These are phyloP conservation scores for Drosophila repleta DNA, from an alignment of 1,140 invertebrate genomes.

Conservation along the genomic window DNA sequence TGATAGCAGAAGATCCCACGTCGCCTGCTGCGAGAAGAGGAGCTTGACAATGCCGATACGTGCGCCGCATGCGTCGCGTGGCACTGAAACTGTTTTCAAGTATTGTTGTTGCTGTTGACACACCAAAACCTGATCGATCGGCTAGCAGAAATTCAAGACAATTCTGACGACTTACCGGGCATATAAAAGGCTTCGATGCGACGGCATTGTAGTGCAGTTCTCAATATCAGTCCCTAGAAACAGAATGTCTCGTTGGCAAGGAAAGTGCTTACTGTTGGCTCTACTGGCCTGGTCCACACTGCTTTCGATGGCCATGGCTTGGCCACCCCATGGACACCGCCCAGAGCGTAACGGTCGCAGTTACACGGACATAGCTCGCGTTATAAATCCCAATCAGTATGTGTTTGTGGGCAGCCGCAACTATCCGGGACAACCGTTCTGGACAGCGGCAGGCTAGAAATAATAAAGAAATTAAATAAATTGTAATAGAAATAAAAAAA, in stretches of 20 bases:
- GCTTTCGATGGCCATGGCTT: constrained; percentile 1
- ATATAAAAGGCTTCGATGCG: constrained; percentile 43
- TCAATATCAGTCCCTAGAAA: constrained; percentile 32
- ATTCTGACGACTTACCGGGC: constrained; percentile 8
- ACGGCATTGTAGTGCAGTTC: constrained; percentile 46
- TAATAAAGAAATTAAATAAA: too few species aligned
- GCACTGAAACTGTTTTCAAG: constrained; percentile 11
- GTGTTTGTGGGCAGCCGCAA: constrained; percentile 56
- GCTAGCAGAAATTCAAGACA: constrained; percentile 12
- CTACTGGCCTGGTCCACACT: constrained; percentile 41
- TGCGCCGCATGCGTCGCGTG: constrained; percentile 51
- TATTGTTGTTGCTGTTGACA: constrained; percentile 24
- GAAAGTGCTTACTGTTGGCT: constrained; percentile 32
- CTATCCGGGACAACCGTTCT: constrained; percentile 75
- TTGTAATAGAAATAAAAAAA: too few species aligned
- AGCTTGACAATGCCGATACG: constrained; percentile 42
- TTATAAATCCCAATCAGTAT: constrained; percentile 73
- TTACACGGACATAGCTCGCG: constrained; percentile 72
- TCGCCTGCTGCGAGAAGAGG: constrained; percentile 22
- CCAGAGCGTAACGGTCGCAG: constrained; percentile 58
- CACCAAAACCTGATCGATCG: constrained; percentile 68
- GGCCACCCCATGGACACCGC: constrained; percentile 36
- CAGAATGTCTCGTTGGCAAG: constrained; percentile 45
- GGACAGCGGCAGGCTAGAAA: constrained; percentile 48
- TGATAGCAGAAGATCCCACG: constrained; percentile 27